A percentile compares a stretch with the other conserved stretches of the same genome.
These are phyloP conservation scores for Drosophila gaucha DNA, from an alignment of 2,888 invertebrate species.

Conservation along the genomic window DNA sequence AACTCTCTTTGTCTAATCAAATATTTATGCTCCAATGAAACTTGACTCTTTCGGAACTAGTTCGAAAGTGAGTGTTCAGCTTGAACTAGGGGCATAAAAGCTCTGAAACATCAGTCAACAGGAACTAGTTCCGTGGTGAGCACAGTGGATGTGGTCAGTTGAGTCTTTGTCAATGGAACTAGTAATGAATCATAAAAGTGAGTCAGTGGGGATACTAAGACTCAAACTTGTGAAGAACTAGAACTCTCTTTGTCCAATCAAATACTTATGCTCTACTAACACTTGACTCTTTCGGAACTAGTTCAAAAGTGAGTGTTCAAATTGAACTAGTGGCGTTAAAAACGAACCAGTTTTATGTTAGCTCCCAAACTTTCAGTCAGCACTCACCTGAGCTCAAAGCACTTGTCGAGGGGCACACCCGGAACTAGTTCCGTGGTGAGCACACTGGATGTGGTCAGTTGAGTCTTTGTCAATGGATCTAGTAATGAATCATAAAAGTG, in stretches of 20 bases:
- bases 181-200: no score
- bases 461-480: no score
- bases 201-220: neutral
- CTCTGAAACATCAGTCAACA: conserved; percentile 74
- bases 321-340: neutral
- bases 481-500: no score
- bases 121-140: conserved; percentile 97
- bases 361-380: no score
- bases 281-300: neutral
- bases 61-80: no score
- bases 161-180: no score
- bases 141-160: conserved; percentile 86
- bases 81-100: neutral
- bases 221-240: no score
- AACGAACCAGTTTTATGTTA: neutral
- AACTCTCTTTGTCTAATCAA: conserved; percentile 6
- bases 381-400: conserved; percentile 91
- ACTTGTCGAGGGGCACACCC: conserved; percentile 96
- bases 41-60: neutral
- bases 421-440: conserved; percentile 97
- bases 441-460: conserved; percentile 86
- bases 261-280: no score
- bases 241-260: neutral
- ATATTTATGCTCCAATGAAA: neutral
- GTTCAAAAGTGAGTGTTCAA: no score